A percentile compares a stretch with the other conserved stretches of the same genome.
Evolutionary conservation across 2,888 invertebrate genomes (phyloP).

Genomic region (Nycteola revayana): DNA sequence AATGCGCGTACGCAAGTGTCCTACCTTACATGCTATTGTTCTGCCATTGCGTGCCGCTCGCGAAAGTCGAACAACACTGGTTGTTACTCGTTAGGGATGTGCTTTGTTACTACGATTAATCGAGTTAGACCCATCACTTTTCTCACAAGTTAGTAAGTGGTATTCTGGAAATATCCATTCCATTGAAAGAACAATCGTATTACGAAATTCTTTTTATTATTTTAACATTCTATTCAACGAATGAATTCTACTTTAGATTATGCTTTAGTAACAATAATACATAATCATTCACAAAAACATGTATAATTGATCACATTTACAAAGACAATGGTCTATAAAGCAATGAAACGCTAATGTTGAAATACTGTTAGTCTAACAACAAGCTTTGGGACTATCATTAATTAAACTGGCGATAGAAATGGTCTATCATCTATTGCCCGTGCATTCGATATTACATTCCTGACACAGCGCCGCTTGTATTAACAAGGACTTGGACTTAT

Average conservation of each 20-base stretch:
- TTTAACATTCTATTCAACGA: too few species aligned
- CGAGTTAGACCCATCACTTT: too few species aligned
- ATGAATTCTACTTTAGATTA: too few species aligned
- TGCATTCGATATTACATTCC: too few species aligned
- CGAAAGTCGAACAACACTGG: slow-evolving; percentile 52
- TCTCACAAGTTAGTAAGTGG: too few species aligned
- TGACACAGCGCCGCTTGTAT: too few species aligned
- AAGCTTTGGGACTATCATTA: slow-evolving; percentile 45
- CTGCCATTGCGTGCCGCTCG: slow-evolving; percentile 47
- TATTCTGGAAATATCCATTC: too few species aligned
- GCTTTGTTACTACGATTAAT: slow-evolving; percentile 27
- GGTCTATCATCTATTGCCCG: neutral
- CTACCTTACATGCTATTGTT: slow-evolving; percentile 49
- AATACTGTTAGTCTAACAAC: slow-evolving; percentile 32
- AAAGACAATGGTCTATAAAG: slow-evolving; percentile 24
- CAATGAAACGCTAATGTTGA: slow-evolving; percentile 24
- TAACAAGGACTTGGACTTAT: too few species aligned
- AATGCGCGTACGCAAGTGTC: slow-evolving; percentile 37
- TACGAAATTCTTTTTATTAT: too few species aligned
- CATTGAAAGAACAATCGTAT: too few species aligned
- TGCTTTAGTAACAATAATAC: too few species aligned
- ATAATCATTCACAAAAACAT: slow-evolving; percentile 15
- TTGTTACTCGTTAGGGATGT: slow-evolving; percentile 41
- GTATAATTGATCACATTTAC: slow-evolving; percentile 27
- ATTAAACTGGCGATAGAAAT: slow-evolving; percentile 30